Percentiles rank a stretch among this genome's conserved stretches.
Conservation (phyloP, 2,888 invertebrate species). For the Xylophagus ater region DNA sequence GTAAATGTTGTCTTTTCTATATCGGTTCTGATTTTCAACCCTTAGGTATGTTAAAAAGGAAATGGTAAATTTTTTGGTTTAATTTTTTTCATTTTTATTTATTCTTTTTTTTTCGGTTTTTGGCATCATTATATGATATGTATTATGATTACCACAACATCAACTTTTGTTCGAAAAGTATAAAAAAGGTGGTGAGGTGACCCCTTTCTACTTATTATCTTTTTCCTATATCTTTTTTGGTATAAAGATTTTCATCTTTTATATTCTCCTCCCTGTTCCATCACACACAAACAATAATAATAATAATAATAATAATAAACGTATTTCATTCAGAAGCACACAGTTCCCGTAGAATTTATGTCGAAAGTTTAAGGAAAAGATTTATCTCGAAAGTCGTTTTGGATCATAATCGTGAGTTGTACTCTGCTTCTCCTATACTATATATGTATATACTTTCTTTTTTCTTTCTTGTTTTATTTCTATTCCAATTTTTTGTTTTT, state of each 20-base stretch:
- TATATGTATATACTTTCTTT: slow-evolving; percentile 1
- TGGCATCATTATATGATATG: too few relatives aligned
- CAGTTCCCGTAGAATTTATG: slow-evolving; percentile 18
- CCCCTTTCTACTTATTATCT: slow-evolving; percentile 6
- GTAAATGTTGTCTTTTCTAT: too few relatives aligned
- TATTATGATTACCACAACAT: too few relatives aligned
- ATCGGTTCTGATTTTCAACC: too few relatives aligned
- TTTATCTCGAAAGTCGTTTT: slow-evolving; percentile 20
- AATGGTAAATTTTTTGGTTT: too few relatives aligned
- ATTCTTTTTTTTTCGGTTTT: slow-evolving; percentile 9
- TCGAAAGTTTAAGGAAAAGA: slow-evolving; percentile 20
- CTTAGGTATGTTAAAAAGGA: too few relatives aligned
- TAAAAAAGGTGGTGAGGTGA: slow-evolving; percentile 1
- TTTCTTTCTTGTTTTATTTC: background rate
- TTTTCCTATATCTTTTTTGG: slow-evolving; percentile 5
- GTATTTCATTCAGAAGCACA: slow-evolving; percentile 19
- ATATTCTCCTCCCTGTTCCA: too few relatives aligned
- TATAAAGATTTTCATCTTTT: too few relatives aligned
- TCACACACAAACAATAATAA: too few relatives aligned
- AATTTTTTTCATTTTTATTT: too few relatives aligned
- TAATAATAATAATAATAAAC: slow-evolving; percentile 20
- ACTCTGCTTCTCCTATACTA: slow-evolving; percentile 11
- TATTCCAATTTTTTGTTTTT: background rate
- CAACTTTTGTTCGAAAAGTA: too few relatives aligned
- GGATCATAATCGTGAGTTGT: slow-evolving; percentile 20